Evolutionary conservation across 2,888 invertebrate species (phyloP).

Genomic region (Coelopa pilipes): DNA sequence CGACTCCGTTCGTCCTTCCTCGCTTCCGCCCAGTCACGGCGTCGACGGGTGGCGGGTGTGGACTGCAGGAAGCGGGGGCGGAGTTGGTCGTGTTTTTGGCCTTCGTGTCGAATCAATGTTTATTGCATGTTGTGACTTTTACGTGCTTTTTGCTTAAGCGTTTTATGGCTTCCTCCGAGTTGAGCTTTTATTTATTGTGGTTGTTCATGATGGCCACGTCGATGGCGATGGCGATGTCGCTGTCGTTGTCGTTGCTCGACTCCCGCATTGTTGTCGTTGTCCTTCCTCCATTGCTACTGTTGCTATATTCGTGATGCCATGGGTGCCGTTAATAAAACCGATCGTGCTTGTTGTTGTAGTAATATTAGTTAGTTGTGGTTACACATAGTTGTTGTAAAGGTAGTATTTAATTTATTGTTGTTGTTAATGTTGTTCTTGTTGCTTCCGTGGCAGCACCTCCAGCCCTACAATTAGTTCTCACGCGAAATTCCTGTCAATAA

Average conservation of each 20-base stretch:
- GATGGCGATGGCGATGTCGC: too few species aligned
- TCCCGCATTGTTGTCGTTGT: neutral
- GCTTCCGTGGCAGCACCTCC: neutral
- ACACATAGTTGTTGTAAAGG: too few species aligned
- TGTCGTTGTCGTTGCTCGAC: slow-evolving; percentile 2
- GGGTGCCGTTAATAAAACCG: too few species aligned
- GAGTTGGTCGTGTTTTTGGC: neutral
- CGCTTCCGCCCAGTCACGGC: too few species aligned
- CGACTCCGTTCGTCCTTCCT: too few species aligned
- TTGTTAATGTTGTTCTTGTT: too few species aligned
- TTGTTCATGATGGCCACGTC: neutral
- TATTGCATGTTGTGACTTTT: slow-evolving; percentile 37
- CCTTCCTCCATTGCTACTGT: neutral
- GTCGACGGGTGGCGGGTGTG: too few species aligned
- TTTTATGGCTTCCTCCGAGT: slow-evolving; percentile 29
- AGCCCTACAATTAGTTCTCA: slow-evolving; percentile 34
- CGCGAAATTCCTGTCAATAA: slow-evolving; percentile 6
- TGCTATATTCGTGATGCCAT: neutral
- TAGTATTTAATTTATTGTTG: too few species aligned
- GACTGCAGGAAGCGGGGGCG: too few species aligned
- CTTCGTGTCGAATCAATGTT: slow-evolving; percentile 38
- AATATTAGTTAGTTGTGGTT: too few species aligned
- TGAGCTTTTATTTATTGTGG: too few species aligned
- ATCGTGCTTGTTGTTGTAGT: too few species aligned
- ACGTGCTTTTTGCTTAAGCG: slow-evolving; percentile 30